Conservation (phyloP, 2,113 vertebrate genomes). For the Ranitomeya variabilis region DNA sequence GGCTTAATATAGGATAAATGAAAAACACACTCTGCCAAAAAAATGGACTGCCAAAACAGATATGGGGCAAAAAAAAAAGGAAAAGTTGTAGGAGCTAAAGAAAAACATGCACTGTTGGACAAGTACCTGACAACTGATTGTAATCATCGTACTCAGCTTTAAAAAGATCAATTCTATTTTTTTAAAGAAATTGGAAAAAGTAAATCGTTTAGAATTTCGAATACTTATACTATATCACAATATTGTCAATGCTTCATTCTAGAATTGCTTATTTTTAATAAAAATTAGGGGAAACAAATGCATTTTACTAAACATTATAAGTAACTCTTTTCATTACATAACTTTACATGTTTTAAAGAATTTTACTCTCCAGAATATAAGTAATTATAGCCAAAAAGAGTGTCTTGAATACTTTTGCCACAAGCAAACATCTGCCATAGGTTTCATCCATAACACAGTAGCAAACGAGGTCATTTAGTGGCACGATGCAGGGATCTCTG, state of each 20-base stretch:
- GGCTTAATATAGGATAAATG: background rate
- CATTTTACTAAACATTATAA: background rate
- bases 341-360: background rate
- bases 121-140: background rate
- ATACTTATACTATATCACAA: background rate
- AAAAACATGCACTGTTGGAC: background rate
- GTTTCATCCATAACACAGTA: slow-evolving; percentile 40
- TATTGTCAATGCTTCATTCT: background rate
- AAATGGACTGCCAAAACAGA: background rate
- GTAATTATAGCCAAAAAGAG: background rate
- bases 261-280: background rate
- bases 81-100: background rate
- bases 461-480: slow-evolving; percentile 28
- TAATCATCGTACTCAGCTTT: background rate
- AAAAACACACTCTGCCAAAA: background rate
- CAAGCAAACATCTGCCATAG: slow-evolving; percentile 36
- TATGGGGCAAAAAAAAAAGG: background rate
- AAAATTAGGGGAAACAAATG: background rate
- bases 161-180: background rate
- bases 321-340: background rate
- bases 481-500: background rate
- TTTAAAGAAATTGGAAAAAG: background rate
- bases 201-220: background rate
- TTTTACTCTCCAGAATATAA: background rate
- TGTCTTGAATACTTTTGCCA: slow-evolving; percentile 15